Conservation (phyloP, 2,888 invertebrate genomes). For the Alloscopus bannaensis region DNA sequence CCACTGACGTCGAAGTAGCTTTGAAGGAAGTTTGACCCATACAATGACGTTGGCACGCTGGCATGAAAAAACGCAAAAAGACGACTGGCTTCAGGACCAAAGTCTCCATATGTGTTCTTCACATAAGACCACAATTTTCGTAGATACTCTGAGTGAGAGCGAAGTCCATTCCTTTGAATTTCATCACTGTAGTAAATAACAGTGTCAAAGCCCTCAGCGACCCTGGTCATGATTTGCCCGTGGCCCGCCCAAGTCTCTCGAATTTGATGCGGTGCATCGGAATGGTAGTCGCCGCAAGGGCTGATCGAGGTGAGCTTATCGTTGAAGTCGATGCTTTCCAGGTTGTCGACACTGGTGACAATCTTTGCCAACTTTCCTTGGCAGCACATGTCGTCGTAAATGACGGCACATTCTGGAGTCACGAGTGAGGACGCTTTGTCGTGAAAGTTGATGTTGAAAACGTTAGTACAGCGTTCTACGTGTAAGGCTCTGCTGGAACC, state of each 20-base stretch:
- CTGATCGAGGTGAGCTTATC: slow-evolving; percentile 33
- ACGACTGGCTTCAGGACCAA: slow-evolving; percentile 57
- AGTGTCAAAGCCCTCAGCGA: slow-evolving; percentile 48
- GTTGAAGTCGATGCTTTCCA: slow-evolving; percentile 27
- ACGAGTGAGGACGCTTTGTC: slow-evolving; percentile 29
- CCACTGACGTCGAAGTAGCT: slow-evolving; percentile 52
- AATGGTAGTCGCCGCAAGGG: slow-evolving; percentile 40
- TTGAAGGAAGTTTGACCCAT: slow-evolving; percentile 26
- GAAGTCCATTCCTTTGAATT: slow-evolving; percentile 14
- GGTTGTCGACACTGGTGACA: neutral
- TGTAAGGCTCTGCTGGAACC: slow-evolving; percentile 29
- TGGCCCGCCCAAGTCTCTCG: slow-evolving; percentile 53
- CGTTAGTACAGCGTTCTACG: slow-evolving; percentile 21
- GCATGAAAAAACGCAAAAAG: slow-evolving; percentile 57
- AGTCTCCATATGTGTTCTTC: slow-evolving; percentile 62
- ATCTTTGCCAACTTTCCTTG: slow-evolving; percentile 19
- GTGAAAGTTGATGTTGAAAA: slow-evolving; percentile 8
- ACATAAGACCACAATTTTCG: slow-evolving; percentile 54
- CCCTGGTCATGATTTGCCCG: slow-evolving; percentile 39
- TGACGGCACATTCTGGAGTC: slow-evolving; percentile 17
- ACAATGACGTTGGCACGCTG: neutral
- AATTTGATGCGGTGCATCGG: slow-evolving; percentile 21
- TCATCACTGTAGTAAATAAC: slow-evolving; percentile 56
- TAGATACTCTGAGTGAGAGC: slow-evolving; percentile 39
- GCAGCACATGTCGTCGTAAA: slow-evolving; percentile 43